Base-by-base conservation (phyloP, 2,888 invertebrate genomes). In the Agrochola lota region DNA sequence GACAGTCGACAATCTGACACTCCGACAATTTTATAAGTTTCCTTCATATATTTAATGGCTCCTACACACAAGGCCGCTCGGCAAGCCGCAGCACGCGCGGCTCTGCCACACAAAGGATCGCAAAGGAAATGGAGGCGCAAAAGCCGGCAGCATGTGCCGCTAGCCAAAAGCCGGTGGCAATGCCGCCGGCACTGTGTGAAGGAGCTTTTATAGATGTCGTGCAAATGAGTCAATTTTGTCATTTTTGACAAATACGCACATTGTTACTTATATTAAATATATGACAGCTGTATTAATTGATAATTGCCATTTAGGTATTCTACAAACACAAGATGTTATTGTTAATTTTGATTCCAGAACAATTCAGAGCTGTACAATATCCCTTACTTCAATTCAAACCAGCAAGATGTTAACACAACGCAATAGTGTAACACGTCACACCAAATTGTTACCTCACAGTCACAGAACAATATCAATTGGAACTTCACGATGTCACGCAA, bases 401-500 rank as follows among this genome's bases (percentile, higher is more conserved):
- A 66, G 67, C 57, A 68, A 43, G n/a, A 57, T 84, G 68, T 83
- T 68, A 78, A 62, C 52, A 70, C 49, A 30, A 4, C 23, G 9
- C 30, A 35, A 40, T 59, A 84, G 26, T 49, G 46, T 67, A 8
- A 71, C 52, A 69, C 74, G 68, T 66, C 35, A 11, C 71, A 71
- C 15, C 59, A 71, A 82, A 71, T 83, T 75, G 68, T 23, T 64
- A 68, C 60, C 64, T 57, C 76, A 40, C 68, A 63, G 20, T 23
- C 17, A 43, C 40, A 69, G 59, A 64, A 77, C 83, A 71, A 75
- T 71, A 67, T 73, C 74, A 84, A 75, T 86, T 74, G 57, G 73
- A 74, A 84, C 59, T 74, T 74, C 49, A 46, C 60, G 62, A 63
- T 66, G 74, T 74, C 62, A 60, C 59, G 43, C 9, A 49, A 70